A percentile compares a stretch with the other conserved stretches of the same genome.
These are phyloP conservation scores for Barypeithes pellucidus DNA, from an alignment of 2,888 invertebrate genomes.

Conservation along the genomic window DNA sequence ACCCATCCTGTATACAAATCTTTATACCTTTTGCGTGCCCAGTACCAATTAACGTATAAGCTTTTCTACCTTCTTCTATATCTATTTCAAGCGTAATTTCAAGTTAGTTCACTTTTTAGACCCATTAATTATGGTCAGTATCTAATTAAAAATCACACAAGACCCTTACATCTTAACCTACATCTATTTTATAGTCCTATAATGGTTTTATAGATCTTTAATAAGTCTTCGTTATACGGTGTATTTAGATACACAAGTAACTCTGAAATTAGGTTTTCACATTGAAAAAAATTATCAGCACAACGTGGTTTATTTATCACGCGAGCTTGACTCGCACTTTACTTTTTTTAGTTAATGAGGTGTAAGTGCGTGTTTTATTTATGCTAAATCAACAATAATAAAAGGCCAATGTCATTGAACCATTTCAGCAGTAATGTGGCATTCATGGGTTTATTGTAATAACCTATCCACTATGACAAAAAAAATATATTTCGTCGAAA, in stretches of 20 bases:
- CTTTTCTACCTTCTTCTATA: background rate
- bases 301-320: too few relatives aligned
- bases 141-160: conserved; percentile 27
- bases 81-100: conserved; percentile 16
- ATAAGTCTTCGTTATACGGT: too few relatives aligned
- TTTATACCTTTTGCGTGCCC: too few relatives aligned
- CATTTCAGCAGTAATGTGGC: background rate
- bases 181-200: conserved; percentile 5
- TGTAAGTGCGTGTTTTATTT: background rate
- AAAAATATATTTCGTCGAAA: background rate
- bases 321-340: too few relatives aligned
- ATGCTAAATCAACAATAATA: background rate
- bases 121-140: conserved; percentile 35
- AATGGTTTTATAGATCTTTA: too few relatives aligned
- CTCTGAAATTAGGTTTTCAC: too few relatives aligned
- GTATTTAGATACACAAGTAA: too few relatives aligned
- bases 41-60: too few relatives aligned
- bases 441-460: conserved; percentile 22
- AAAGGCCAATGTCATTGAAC: conserved; percentile 22
- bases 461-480: conserved; percentile 29
- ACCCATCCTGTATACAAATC: too few relatives aligned
- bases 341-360: too few relatives aligned
- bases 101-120: background rate
- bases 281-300: too few relatives aligned
- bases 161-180: conserved; percentile 25